These are phyloP conservation scores for Dufourea novaeangliae DNA, from an alignment of 1,140 invertebrate species.

Conservation along the genomic window DNA sequence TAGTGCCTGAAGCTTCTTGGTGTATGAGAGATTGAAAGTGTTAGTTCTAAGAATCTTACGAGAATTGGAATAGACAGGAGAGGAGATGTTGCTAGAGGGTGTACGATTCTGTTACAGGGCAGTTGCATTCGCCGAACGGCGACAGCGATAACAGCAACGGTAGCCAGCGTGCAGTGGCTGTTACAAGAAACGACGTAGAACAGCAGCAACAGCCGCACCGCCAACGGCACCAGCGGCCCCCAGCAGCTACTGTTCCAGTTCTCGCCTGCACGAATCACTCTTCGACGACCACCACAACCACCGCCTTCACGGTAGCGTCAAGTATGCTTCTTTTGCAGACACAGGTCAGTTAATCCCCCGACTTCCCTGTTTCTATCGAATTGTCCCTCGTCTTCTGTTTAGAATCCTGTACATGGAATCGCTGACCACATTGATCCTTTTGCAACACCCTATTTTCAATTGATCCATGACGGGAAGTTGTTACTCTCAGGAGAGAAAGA, in stretches of 20 bases:
- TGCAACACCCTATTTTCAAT: too few relatives aligned
- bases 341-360: conserved; percentile 80
- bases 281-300: conserved; percentile 78
- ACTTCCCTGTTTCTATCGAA: too few relatives aligned
- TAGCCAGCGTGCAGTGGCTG: conserved; percentile 73
- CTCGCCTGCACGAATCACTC: conserved; percentile 76
- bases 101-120: conserved; percentile 68
- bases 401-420: too few relatives aligned
- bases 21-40: not conserved
- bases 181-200: conserved; percentile 72
- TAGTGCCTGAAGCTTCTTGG: too few relatives aligned
- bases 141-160: conserved; percentile 77
- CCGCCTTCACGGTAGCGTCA: conserved; percentile 82
- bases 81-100: not conserved
- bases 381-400: too few relatives aligned
- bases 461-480: too few relatives aligned
- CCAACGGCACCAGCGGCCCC: conserved; percentile 67
- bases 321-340: conserved; percentile 86
- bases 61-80: too few relatives aligned
- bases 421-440: too few relatives aligned
- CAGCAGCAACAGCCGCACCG: conserved; percentile 66
- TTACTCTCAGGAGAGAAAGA: too few relatives aligned
- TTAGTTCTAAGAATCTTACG: not conserved
- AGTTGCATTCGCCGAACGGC: conserved; percentile 76
- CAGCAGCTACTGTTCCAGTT: conserved; percentile 68